These are phyloP conservation scores for Leptura quadrifasciata DNA, from an alignment of 2,888 invertebrate species.

Conservation along the genomic window DNA sequence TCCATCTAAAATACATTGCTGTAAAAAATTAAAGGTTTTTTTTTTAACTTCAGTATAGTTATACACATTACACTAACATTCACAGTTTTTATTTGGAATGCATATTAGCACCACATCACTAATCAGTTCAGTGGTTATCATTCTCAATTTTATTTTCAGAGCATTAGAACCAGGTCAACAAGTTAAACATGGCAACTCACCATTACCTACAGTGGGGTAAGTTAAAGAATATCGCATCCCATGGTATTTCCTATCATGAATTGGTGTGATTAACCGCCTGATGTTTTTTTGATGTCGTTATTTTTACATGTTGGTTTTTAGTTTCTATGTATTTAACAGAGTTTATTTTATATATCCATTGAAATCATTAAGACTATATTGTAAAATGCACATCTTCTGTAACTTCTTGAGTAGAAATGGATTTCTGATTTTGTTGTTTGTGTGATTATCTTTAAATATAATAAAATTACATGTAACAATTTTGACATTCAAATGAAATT, in stretches of 20 bases:
- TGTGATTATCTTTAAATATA: not conserved
- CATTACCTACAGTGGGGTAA: slow-evolving; percentile 81
- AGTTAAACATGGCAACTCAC: slow-evolving; percentile 73
- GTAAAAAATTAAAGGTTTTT: too few relatives aligned
- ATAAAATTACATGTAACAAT: slow-evolving; percentile 3
- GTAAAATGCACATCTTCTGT: too few relatives aligned
- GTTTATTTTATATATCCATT: too few relatives aligned
- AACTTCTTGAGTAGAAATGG: not conserved
- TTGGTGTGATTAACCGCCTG: not conserved
- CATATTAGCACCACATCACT: slow-evolving; percentile 42
- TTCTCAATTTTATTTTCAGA: slow-evolving; percentile 76
- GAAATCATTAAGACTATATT: too few relatives aligned
- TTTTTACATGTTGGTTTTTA: not conserved
- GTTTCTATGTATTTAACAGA: too few relatives aligned
- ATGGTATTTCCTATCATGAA: not conserved
- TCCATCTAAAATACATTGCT: too few relatives aligned
- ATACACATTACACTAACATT: slow-evolving; percentile 4
- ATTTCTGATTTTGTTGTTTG: not conserved
- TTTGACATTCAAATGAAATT: not conserved
- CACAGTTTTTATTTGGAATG: slow-evolving; percentile 1
- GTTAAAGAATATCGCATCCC: slow-evolving; percentile 64
- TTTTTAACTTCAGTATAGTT: not conserved
- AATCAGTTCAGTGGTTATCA: slow-evolving; percentile 58
- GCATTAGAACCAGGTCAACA: slow-evolving; percentile 77
- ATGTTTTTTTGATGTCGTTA: slow-evolving; percentile 13